Conservation (phyloP, 2,113 vertebrate genomes). For the Hippocampus zosterae region DNA sequence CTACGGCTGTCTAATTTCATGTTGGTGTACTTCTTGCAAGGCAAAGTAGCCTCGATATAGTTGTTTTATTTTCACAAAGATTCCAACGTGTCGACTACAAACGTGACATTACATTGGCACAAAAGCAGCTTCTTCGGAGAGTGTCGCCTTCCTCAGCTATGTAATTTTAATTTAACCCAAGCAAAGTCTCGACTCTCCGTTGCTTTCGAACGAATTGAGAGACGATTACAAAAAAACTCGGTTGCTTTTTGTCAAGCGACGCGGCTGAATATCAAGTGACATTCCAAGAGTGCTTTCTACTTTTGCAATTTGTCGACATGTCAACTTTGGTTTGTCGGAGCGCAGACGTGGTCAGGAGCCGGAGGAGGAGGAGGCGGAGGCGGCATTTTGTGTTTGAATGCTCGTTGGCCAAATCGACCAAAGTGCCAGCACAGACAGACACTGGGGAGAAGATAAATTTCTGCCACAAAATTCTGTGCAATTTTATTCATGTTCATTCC, state of each 20-base stretch:
- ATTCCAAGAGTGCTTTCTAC: constrained; percentile 60
- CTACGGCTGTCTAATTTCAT: constrained; percentile 60
- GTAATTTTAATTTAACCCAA: constrained; percentile 31
- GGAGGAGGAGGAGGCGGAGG: constrained; percentile 41
- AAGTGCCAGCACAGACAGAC: constrained; percentile 57
- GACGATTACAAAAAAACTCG: constrained; percentile 20
- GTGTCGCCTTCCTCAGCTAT: constrained; percentile 52
- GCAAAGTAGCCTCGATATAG: constrained; percentile 63
- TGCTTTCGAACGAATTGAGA: constrained; percentile 44
- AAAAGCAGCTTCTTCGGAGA: constrained; percentile 16
- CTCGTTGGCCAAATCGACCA: constrained; percentile 50
- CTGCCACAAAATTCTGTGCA: constrained; percentile 8
- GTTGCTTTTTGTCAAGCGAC: constrained; percentile 14
- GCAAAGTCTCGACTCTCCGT: constrained; percentile 55
- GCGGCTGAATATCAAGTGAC: constrained; percentile 40
- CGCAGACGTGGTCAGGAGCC: constrained; percentile 68
- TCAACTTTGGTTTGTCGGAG: constrained; percentile 70
- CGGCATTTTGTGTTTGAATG: constrained; percentile 68
- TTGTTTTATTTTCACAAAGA: constrained; percentile 51
- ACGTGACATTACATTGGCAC: constrained; percentile 37
- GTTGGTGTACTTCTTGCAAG: constrained; percentile 64
- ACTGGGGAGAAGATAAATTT: constrained; percentile 16
- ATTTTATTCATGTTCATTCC: constrained; percentile 3
- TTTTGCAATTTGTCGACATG: constrained; percentile 69
- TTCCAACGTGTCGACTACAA: constrained; percentile 37